Base-by-base conservation (phyloP, 2,113 vertebrate genomes). In the Pandion haliaetus region DNA sequence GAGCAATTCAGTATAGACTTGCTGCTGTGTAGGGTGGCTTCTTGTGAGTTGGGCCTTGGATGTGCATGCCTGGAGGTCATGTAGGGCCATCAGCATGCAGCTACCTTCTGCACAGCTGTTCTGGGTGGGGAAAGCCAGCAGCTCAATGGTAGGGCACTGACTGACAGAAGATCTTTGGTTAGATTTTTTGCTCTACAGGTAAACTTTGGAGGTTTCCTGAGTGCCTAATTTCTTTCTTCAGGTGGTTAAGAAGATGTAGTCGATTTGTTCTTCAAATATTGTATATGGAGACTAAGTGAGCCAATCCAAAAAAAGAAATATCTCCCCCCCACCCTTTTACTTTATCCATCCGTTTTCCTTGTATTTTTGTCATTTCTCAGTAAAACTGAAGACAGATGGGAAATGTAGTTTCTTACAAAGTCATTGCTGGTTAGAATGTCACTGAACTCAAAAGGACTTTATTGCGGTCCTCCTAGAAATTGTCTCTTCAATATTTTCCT, bases 331-430 rank as follows among this genome's bases (percentile, higher is more conserved):
- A 9, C 52, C 17, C 36, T 78, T 95, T 58, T 70, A 25, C 26
- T 79, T 82, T 65, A 31, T 63, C 40, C 9, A 19, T 54, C 25
- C 71, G 5, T 91, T 93, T 82, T 94, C 72, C 44, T 74, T 83
- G 42, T 42, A 63, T 58, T 85, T 89, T 76, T 96, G 57, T 90
- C 23, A 36, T 74, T 95, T 88, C 84, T 90, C 18, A 38, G 55
- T 74, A 58, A 69, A 49, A 88, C 81, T 89, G 80, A 96, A 95
- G 96, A 96, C 78, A 82, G 88, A 82, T 92, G 90, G 96, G 95
- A 95, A 95, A 96, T 95, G 90, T 96, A 97, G 97, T 97, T 96
- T 84, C 82, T 73, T 82, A 69, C 69, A 97, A 98, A 97, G 93
- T 95, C 89, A 72, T 65, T 92, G 38, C 69, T 93, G 55, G 77